Evolutionary conservation across 1,140 invertebrate species (phyloP), one percentile per base, ranked within the genome.

Genomic region (Zaprionus ghesquierei): DNA sequence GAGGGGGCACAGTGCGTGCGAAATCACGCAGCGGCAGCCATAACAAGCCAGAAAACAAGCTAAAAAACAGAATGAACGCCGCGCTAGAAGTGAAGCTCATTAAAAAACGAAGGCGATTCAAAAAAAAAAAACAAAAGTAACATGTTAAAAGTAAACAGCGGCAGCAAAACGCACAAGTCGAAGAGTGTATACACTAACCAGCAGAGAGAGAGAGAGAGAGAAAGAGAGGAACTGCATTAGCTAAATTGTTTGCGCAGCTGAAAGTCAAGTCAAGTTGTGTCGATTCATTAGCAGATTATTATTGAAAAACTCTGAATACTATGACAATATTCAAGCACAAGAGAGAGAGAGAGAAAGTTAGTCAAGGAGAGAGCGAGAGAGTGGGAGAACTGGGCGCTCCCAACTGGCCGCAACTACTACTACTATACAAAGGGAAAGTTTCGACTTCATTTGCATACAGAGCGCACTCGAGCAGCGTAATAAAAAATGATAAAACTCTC

Each of bases 401-500:
- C 76, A 65, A 44, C 79, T 79, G 64, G 55, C 69, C 71, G 60
- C 73, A 80, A 84, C 78, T 86, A 82, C 69, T 69, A 56, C 73
- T 77, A 84, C 78, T 86, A 82, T 77, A 89, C 84, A 89, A 89
- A 89, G 84, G 65, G 77, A 89, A 89, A 89, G 84, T 89, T 89
- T 89, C 84, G 74, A 80, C 85, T 89, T 89, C 84, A 89, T 89
- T 89, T 89, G 84, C 84, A 89, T 89, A 89, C 84, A 89, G 89
- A 89, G 84, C 85, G 84, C 84, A 84, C 84, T 89, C 84, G 79
- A 89, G 84, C 87, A 89, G 75, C 75, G 84, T 84, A 89, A 89
- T 89, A 89, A 89, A 87, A 89, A 89, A 89, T 89, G 84, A 89
- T 89, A 89, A 89, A 89, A 89, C 81, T 79, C 84, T 89, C 84